Evolutionary conservation across 2,888 invertebrate genomes (phyloP).

Genomic region (Lithophane ornitopus): DNA sequence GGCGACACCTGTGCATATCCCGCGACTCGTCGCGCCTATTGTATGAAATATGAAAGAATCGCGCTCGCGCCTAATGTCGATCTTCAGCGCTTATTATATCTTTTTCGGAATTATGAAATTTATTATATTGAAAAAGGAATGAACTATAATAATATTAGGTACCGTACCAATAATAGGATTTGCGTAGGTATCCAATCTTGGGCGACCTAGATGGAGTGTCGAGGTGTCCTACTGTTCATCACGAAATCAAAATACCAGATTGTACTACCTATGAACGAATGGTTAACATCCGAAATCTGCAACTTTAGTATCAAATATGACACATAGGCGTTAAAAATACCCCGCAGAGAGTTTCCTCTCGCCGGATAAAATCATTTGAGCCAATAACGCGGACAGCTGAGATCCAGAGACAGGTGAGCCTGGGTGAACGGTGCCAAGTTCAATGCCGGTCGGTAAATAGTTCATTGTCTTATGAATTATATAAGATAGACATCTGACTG

Average conservation of each 20-base stretch:
- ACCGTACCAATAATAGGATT: background rate
- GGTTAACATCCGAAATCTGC: background rate
- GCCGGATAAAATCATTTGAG: slow-evolving; percentile 64
- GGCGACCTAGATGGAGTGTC: background rate
- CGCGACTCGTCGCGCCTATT: too few relatives aligned
- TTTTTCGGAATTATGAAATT: background rate
- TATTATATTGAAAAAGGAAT: background rate
- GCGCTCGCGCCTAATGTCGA: too few relatives aligned
- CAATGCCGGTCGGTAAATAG: slow-evolving; percentile 53
- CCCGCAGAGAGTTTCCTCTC: slow-evolving; percentile 29
- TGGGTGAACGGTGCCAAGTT: slow-evolving; percentile 61
- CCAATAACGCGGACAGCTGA: slow-evolving; percentile 55
- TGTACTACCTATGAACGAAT: background rate
- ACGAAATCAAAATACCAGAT: background rate
- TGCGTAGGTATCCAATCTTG: background rate
- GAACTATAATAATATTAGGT: too few relatives aligned
- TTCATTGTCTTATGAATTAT: slow-evolving; percentile 47
- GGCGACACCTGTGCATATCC: too few relatives aligned
- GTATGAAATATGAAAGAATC: too few relatives aligned
- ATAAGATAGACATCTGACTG: background rate
- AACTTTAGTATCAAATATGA: slow-evolving; percentile 19
- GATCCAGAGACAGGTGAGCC: slow-evolving; percentile 44
- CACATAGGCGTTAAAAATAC: slow-evolving; percentile 46
- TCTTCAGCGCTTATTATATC: background rate
- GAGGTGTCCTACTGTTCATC: background rate